Conservation (phyloP, 2,888 invertebrate genomes). For the Eristalis intricaria region DNA sequence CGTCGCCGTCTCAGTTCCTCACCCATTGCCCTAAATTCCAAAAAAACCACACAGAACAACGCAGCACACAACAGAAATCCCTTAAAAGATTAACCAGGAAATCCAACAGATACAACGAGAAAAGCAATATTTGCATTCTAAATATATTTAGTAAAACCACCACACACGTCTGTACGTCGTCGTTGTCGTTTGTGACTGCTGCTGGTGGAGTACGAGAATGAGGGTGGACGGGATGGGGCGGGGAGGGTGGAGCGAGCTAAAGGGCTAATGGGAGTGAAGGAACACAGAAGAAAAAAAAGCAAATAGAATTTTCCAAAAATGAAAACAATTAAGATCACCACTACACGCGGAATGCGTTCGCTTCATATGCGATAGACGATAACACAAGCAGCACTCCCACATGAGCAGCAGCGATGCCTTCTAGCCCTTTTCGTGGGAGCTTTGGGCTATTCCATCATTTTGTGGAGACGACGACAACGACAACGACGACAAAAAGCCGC, state of each 20-base stretch:
- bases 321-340: constrained; percentile 70
- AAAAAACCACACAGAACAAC: constrained; percentile 23
- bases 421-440: constrained; percentile 58
- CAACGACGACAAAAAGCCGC: background rate
- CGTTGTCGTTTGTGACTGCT: background rate
- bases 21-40: constrained; percentile 69
- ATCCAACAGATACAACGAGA: constrained; percentile 53
- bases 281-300: constrained; percentile 26
- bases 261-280: constrained; percentile 47
- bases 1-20: constrained; percentile 46
- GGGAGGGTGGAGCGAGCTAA: constrained; percentile 2
- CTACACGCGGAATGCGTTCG: constrained; percentile 5
- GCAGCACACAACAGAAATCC: constrained; percentile 32
- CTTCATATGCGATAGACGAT: too few species aligned
- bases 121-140: constrained; percentile 68
- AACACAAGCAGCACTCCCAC: background rate
- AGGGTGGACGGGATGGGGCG: background rate
- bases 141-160: constrained; percentile 33
- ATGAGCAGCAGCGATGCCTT: constrained; percentile 8
- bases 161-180: background rate
- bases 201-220: background rate
- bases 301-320: constrained; percentile 57
- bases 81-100: constrained; percentile 62
- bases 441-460: constrained; percentile 7
- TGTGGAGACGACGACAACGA: background rate